Conservation (phyloP, 2,888 invertebrate genomes). For the Drosophila maculinotata region DNA sequence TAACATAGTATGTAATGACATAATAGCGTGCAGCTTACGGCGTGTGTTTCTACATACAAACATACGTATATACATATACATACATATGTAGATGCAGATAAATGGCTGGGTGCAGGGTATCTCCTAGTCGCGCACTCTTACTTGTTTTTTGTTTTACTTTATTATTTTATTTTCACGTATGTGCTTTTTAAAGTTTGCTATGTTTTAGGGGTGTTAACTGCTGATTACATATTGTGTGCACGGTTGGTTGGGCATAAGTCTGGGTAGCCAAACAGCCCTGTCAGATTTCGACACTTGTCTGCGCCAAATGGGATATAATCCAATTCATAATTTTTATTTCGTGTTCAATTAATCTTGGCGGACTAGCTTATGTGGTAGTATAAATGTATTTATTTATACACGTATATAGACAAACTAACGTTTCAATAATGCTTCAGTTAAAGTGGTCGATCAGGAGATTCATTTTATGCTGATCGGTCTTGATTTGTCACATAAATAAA, state of each 20-base stretch:
- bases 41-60: no score
- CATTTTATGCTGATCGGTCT: no score
- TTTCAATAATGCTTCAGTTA: not conserved
- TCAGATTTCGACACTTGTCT: conserved; percentile 63
- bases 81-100: no score
- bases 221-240: conserved; percentile 71
- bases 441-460: not conserved
- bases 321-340: conserved; percentile 10
- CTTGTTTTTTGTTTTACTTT: conserved; percentile 19
- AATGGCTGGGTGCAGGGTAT: no score
- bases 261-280: not conserved
- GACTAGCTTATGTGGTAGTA: not conserved
- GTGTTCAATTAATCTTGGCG: not conserved
- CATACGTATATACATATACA: no score
- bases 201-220: conserved; percentile 69
- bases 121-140: conserved; percentile 34
- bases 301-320: conserved; percentile 13
- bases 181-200: conserved; percentile 62
- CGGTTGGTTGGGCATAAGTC: conserved; percentile 6
- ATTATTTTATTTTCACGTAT: conserved; percentile 39
- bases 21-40: no score
- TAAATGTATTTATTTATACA: not conserved
- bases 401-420: not conserved
- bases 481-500: no score
- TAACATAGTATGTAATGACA: no score